Evolutionary conservation across 1,140 invertebrate species (phyloP), one percentile per base, ranked within the genome.

Genomic region (Mactra quadrangularis): DNA sequence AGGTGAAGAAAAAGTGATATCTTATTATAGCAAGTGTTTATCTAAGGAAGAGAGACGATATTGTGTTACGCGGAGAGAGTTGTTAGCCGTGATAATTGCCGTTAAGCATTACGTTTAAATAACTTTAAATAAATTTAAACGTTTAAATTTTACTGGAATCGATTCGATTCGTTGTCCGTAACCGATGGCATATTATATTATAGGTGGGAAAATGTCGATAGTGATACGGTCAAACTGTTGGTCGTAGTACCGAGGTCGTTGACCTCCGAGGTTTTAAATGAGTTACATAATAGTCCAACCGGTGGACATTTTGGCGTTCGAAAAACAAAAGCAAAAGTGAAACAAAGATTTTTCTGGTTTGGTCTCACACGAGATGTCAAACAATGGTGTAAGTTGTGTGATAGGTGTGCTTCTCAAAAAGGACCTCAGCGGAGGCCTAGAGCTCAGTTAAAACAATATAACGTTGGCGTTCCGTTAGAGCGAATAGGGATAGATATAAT

Each of bases 401-500:
- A 75, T 76, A 19, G 55, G n/a, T 87, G 83, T 76, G 0, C 35
- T 38, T 45, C 57, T 19, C 41, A 38, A 60, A 60, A 78, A 71
- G n/a, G 17, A 22, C 27, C 64, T 25, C 7, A 3, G 17, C 38
- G 38, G 41, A 76, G 38, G 55, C 3, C 62, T 25, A 83, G 70
- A 35, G 66, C 57, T 29, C 35, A 68, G 0, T 50, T 81, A 25
- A 29, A 59, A 57, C 68, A 81, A 29, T 82, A 71, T 52, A 38
- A 22, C 27, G 84, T 87, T 52, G 82, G 85, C 17, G 71, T 38
- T 11, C 82, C 82, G 1, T n/a, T 72, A 2, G 70, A 82, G 57
- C 72, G 78, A 50, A 15, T 84, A n/a, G n/a, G n/a, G n/a, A 59
- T 84, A 22, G 75, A 84, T 71, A 79, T 86, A 33, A 60, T 85